Conservation (phyloP, 2,888 invertebrate species). For the Rhingia campestris region DNA sequence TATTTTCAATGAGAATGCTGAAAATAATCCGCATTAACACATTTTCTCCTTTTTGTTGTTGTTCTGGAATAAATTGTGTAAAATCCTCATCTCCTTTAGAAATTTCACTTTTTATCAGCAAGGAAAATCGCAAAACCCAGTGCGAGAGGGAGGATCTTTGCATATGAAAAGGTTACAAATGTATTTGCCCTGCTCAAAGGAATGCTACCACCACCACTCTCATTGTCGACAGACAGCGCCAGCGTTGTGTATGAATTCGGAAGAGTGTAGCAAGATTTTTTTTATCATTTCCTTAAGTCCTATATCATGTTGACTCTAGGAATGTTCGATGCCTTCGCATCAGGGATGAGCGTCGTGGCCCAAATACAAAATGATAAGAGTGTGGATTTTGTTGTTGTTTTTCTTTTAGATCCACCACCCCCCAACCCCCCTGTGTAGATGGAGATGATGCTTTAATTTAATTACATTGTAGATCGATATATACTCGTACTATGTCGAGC, state of each 20-base stretch:
- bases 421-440: not conserved
- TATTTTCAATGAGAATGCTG: not conserved
- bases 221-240: not conserved
- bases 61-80: not conserved
- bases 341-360: not conserved
- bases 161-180: not conserved
- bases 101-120: not conserved
- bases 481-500: not conserved
- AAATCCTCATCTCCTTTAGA: not conserved
- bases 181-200: not conserved
- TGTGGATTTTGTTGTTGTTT: not conserved
- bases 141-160: not conserved
- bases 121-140: not conserved
- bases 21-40: slow-evolving; percentile 3
- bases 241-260: no score
- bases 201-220: not conserved
- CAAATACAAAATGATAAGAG: not conserved
- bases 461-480: not conserved
- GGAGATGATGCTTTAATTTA: not conserved
- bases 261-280: no score
- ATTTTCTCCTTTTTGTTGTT: not conserved
- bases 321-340: not conserved
- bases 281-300: not conserved
- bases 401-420: no score
- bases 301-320: not conserved